These are phyloP conservation scores for Micronycteris hirsuta DNA, from an alignment of 2,113 vertebrate species.

Conservation along the genomic window DNA sequence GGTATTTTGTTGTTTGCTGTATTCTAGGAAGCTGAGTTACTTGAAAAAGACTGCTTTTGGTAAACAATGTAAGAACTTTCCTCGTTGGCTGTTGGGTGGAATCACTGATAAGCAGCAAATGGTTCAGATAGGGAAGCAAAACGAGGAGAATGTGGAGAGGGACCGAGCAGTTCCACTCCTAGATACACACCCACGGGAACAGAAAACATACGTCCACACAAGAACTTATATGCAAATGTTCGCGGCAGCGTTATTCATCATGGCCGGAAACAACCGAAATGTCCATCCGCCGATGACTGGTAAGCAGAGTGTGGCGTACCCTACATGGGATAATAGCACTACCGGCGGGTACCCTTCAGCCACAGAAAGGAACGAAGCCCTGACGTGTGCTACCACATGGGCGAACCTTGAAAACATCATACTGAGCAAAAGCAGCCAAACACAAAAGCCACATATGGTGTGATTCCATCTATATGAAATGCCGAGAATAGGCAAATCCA, in stretches of 20 bases:
- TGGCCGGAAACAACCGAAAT: background rate
- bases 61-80: background rate
- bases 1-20: background rate
- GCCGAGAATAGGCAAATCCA: background rate
- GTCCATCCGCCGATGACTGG: too few relatives aligned
- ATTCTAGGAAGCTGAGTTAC: background rate
- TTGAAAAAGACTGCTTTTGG: background rate
- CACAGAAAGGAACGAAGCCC: background rate
- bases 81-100: background rate
- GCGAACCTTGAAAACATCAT: background rate
- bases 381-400: background rate
- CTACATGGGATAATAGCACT: background rate
- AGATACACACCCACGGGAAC: background rate
- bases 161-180: background rate
- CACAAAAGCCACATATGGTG: accelerated
- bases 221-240: background rate
- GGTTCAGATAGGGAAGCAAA: background rate
- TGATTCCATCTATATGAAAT: background rate
- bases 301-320: background rate
- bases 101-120: background rate
- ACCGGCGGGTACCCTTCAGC: background rate
- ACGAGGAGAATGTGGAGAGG: background rate
- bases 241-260: background rate
- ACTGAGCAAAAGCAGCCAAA: background rate
- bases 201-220: background rate